phyloP scores from a whole-genome alignment of 2,797 vertebrate genomes.

The Choloepus didactylus region DNA sequence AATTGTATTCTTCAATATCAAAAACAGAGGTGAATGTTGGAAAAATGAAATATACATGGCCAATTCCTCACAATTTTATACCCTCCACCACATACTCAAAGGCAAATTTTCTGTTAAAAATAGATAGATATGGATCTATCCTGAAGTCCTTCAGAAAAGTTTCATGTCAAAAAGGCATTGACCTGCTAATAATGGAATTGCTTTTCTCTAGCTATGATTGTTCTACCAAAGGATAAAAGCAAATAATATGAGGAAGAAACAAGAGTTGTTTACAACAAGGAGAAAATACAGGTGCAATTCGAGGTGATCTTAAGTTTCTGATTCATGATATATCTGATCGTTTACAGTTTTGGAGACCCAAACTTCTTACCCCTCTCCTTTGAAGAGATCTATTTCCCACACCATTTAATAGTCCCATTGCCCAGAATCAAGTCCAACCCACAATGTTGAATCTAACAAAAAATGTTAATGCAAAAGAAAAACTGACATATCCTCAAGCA shows the following conservation, averaged over 20 bases:
- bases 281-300: fast-evolving
- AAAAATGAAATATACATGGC: neutral
- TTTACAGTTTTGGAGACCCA: neutral
- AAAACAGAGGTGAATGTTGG: slow-evolving; percentile 62
- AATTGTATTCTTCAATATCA: slow-evolving; percentile 72
- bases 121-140: slow-evolving; percentile 63
- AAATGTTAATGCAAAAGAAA: slow-evolving; percentile 42
- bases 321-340: neutral
- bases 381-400: neutral
- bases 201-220: slow-evolving; percentile 67
- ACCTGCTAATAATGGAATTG: slow-evolving; percentile 72
- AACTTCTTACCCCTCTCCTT: neutral
- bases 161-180: slow-evolving; percentile 74
- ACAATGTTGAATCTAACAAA: slow-evolving; percentile 40
- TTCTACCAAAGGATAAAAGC: slow-evolving; percentile 76
- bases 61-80: slow-evolving; percentile 33
- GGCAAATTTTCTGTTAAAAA: slow-evolving; percentile 68
- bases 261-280: neutral
- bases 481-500: slow-evolving; percentile 14
- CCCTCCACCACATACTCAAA: slow-evolving; percentile 23
- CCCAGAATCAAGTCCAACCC: neutral
- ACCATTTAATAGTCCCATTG: neutral
- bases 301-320: neutral
- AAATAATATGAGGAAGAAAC: slow-evolving; percentile 36
- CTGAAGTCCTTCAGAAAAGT: slow-evolving; percentile 71